phyloP scores from a whole-genome alignment of 2,888 invertebrate species.

The Chrysolina haemoptera region DNA sequence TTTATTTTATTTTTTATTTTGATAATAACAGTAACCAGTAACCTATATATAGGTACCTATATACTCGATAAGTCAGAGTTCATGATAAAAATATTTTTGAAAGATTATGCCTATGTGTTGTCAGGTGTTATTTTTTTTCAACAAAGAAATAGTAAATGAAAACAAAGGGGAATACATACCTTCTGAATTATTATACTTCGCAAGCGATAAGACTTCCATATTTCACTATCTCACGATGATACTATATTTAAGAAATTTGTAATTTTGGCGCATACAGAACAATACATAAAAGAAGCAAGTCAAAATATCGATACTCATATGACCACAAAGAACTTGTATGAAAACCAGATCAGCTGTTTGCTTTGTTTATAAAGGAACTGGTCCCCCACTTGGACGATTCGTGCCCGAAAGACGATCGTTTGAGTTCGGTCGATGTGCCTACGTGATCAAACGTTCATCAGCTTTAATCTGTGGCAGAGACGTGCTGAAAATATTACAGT shows the following conservation, averaged over 20 bases:
- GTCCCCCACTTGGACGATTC: constrained; percentile 7
- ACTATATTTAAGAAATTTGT: neutral
- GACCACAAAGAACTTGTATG: constrained; percentile 3
- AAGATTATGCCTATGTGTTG: neutral
- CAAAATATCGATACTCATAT: neutral
- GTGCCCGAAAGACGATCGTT: neutral
- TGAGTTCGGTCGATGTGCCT: neutral
- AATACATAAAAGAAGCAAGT: neutral
- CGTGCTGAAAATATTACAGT: constrained; percentile 3
- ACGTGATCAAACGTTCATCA: constrained; percentile 19
- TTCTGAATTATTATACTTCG: constrained; percentile 9
- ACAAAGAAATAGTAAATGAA: neutral
- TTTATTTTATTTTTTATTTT: no score
- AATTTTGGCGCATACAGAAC: neutral
- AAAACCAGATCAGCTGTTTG: constrained; percentile 59
- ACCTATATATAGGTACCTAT: no score
- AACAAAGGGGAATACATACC: neutral
- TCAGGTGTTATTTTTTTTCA: neutral
- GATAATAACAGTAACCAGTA: no score
- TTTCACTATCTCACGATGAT: neutral
- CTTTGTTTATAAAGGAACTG: constrained; percentile 70
- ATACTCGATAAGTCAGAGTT: no score
- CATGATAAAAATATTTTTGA: no score
- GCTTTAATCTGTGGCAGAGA: neutral
- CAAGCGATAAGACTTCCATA: constrained; percentile 7